Evolutionary conservation across 2,888 invertebrate genomes (phyloP).

Genomic region (Platerodrilus igneus): DNA sequence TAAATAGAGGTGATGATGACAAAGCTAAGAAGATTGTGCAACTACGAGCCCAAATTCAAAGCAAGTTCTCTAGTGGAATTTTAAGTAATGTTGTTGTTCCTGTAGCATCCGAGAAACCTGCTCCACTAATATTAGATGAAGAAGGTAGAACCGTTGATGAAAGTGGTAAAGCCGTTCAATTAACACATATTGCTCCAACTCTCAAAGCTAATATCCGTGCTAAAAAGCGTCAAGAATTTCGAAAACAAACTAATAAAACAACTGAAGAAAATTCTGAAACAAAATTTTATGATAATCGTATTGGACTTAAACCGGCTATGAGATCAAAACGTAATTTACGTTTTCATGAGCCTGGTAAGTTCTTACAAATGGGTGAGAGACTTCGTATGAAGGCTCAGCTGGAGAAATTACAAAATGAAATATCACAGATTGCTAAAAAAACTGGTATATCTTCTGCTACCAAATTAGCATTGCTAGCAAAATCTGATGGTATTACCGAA

Average conservation of each 20-base stretch:
- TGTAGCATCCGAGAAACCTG: conserved; percentile 61
- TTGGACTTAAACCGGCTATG: conserved; percentile 62
- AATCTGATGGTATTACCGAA: conserved; percentile 69
- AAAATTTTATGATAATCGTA: conserved; percentile 73
- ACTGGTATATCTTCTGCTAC: conserved; percentile 98
- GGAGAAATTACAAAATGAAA: conserved; percentile 92
- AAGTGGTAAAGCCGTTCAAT: conserved; percentile 77
- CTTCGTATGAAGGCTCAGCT: conserved; percentile 89
- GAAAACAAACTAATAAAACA: conserved; percentile 62
- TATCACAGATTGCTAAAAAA: conserved; percentile 93
- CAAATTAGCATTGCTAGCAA: conserved; percentile 88
- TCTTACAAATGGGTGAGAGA: conserved; percentile 84
- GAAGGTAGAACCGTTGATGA: conserved; percentile 92
- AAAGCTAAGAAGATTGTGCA: conserved; percentile 89
- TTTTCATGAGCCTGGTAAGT: conserved; percentile 96
- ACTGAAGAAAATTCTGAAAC: conserved; percentile 49
- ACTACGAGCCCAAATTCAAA: conserved; percentile 87
- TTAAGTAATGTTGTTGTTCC: conserved; percentile 47
- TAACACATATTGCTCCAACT: conserved; percentile 88
- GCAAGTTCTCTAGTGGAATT: conserved; percentile 68
- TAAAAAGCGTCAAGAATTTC: conserved; percentile 87
- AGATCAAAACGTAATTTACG: conserved; percentile 72
- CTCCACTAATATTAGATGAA: conserved; percentile 87
- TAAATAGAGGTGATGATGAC: conserved; percentile 65
- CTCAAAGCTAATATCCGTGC: conserved; percentile 95